phyloP scores from a whole-genome alignment of 1,140 invertebrate genomes.

The Himalopsyche phryganea region DNA sequence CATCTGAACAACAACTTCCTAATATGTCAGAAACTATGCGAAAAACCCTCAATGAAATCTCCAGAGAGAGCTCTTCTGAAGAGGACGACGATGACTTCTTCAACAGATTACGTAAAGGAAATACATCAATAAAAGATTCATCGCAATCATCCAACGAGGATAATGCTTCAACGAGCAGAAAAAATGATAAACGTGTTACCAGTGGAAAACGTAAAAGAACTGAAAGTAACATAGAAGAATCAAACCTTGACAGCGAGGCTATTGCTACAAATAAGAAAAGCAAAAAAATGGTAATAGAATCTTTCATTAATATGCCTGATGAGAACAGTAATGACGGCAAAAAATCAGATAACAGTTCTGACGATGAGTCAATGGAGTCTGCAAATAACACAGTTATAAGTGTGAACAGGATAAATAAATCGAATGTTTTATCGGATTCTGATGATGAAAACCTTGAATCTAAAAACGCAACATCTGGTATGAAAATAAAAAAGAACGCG shows the following conservation, averaged over 20 bases:
- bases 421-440: neutral
- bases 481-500: neutral
- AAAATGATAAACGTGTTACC: neutral
- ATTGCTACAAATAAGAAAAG: neutral
- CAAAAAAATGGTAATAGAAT: neutral
- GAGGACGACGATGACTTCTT: slow-evolving; percentile 30
- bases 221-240: too few species aligned
- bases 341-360: neutral
- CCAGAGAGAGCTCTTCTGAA: slow-evolving; percentile 6
- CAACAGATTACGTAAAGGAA: slow-evolving; percentile 10
- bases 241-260: too few species aligned
- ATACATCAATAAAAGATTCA: slow-evolving; percentile 1
- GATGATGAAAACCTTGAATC: neutral
- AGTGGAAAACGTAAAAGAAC: slow-evolving; percentile 5
- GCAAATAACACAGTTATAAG: neutral
- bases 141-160: neutral
- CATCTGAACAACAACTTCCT: neutral
- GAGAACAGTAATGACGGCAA: slow-evolving; percentile 3
- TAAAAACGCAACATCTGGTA: neutral
- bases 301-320: neutral
- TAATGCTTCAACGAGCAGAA: neutral
- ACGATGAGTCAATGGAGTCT: neutral
- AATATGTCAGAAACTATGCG: neutral
- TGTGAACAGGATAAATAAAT: neutral
- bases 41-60: neutral